Percentiles rank a stretch among this genome's conserved stretches.
Evolutionary conservation across 2,113 vertebrate genomes (phyloP).

Genomic region (Thinocorus orbignyianus): DNA sequence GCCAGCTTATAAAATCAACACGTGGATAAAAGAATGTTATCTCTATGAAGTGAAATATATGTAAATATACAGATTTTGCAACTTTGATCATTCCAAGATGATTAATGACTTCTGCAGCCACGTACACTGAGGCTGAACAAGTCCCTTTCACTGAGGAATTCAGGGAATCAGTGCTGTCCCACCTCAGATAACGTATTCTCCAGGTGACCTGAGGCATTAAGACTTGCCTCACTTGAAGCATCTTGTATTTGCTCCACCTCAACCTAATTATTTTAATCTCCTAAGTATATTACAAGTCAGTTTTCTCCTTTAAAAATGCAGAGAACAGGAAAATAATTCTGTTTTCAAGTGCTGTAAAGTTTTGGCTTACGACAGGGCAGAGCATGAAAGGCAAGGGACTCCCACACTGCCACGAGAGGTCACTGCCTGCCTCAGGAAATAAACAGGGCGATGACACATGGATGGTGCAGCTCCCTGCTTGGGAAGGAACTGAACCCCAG

Average conservation of each 20-base stretch:
- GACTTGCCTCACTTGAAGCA: neutral
- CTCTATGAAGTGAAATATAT: neutral
- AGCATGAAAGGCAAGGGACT: neutral
- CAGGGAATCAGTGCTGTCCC: neutral
- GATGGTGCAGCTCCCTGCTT: neutral
- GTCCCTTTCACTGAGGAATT: neutral
- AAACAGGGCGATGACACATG: accelerated
- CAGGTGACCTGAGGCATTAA: neutral
- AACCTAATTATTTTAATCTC: neutral
- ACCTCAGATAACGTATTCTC: neutral
- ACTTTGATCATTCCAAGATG: neutral
- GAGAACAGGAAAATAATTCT: neutral
- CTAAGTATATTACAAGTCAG: neutral
- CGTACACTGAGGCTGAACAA: neutral
- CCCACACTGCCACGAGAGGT: neutral
- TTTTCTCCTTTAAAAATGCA: neutral
- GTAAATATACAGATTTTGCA: neutral
- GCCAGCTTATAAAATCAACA: accelerated
- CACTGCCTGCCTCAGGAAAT: neutral
- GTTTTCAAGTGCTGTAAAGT: neutral
- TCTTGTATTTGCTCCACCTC: neutral
- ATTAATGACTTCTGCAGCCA: neutral
- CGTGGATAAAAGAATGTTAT: accelerated
- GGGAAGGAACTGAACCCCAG: neutral
- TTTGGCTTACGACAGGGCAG: neutral